Percentiles rank a stretch among this genome's conserved stretches.
These are phyloP conservation scores for Hippolais icterina DNA, from an alignment of 2,113 vertebrate genomes.

Conservation along the genomic window DNA sequence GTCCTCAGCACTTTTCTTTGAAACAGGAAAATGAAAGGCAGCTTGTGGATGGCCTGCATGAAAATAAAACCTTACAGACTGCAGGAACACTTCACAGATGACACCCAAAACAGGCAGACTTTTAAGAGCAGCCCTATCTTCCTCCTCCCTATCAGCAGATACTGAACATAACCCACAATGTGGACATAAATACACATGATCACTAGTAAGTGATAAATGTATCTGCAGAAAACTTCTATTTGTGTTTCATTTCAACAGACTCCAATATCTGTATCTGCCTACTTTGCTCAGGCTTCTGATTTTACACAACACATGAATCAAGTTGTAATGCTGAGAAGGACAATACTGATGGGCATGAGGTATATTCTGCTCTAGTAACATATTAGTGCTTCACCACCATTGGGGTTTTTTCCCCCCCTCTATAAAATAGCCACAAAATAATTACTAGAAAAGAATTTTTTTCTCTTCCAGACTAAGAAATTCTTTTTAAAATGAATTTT, in stretches of 20 bases:
- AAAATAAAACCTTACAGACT: neutral
- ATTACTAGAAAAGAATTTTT: neutral
- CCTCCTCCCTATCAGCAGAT: neutral
- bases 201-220: neutral
- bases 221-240: neutral
- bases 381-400: neutral
- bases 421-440: neutral
- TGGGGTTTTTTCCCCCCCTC: fast-evolving
- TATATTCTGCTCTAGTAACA: neutral
- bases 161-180: neutral
- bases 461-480: neutral
- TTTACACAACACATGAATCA: neutral
- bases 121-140: neutral
- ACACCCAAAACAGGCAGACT: neutral
- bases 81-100: neutral
- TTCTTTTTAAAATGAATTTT: neutral
- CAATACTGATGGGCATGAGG: neutral
- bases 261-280: neutral
- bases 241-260: neutral
- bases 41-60: neutral
- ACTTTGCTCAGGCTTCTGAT: neutral
- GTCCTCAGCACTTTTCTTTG: neutral
- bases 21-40: neutral
- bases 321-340: neutral
- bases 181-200: neutral